Evolutionary conservation across 2,888 invertebrate species (phyloP).

Genomic region (Calameuta pallipes): DNA sequence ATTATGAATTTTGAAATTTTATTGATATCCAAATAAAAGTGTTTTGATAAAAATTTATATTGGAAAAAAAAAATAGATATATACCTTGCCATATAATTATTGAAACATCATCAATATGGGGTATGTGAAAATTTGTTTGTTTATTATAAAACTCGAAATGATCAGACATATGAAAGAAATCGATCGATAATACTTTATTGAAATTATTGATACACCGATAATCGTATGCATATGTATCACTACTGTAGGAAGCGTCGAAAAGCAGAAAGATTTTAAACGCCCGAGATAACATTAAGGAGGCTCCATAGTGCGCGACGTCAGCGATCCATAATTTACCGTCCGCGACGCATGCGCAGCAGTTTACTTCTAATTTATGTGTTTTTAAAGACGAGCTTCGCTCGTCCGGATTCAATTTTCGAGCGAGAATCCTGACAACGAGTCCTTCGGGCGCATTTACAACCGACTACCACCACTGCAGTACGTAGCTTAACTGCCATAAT

Average conservation of each 20-base stretch:
- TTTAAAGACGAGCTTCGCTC: constrained; percentile 57
- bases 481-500: not conserved
- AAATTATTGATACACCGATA: not conserved
- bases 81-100: not conserved
- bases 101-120: not conserved
- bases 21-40: not conserved
- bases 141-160: not conserved
- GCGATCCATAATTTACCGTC: constrained; percentile 63
- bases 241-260: not conserved
- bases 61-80: too few species aligned
- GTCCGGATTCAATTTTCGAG: constrained; percentile 56
- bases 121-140: not conserved
- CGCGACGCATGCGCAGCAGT: constrained; percentile 56
- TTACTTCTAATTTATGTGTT: constrained; percentile 65
- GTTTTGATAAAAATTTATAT: not conserved
- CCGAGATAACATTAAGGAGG: constrained; percentile 33
- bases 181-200: not conserved
- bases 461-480: constrained; percentile 23
- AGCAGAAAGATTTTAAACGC: not conserved
- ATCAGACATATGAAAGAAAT: constrained; percentile 31
- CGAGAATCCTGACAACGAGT: constrained; percentile 17
- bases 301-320: constrained; percentile 41
- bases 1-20: not conserved
- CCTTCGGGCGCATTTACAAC: constrained; percentile 30
- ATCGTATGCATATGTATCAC: not conserved